Evolutionary conservation across 2,113 vertebrate species (phyloP).

Genomic region (Apaloderma vittatum): DNA sequence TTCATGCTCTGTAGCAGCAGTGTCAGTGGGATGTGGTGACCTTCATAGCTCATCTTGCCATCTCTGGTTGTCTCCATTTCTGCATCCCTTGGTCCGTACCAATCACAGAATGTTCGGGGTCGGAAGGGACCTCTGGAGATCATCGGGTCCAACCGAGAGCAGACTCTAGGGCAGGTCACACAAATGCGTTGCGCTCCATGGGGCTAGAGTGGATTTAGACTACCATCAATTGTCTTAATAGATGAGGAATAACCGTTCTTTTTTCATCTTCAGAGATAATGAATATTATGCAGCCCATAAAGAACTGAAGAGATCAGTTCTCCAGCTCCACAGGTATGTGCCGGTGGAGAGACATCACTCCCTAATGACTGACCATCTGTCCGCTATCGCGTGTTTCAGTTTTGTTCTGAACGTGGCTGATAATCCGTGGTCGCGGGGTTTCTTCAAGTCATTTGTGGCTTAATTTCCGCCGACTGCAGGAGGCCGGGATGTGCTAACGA

Average conservation of each 20-base stretch:
- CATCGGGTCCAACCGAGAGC: too few relatives aligned
- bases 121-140: too few relatives aligned
- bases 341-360: neutral
- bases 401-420: neutral
- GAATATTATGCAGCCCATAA: neutral
- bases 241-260: neutral
- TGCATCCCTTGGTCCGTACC: rapidly evolving
- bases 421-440: neutral
- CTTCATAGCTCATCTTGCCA: neutral
- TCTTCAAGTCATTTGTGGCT: neutral
- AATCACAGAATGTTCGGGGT: too few relatives aligned
- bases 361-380: neutral
- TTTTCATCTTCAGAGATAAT: neutral
- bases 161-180: too few relatives aligned
- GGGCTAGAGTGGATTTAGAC: neutral
- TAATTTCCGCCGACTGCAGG: neutral
- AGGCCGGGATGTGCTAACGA: neutral
- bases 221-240: neutral
- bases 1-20: rapidly evolving
- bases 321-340: neutral
- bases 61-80: neutral
- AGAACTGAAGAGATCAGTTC: neutral
- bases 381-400: neutral
- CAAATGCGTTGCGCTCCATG: rapidly evolving
- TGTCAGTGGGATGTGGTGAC: rapidly evolving